Percentiles rank a stretch among this genome's conserved stretches.
phyloP scores from a whole-genome alignment of 2,888 invertebrate species.

The Zaprionus obscuricornis region DNA sequence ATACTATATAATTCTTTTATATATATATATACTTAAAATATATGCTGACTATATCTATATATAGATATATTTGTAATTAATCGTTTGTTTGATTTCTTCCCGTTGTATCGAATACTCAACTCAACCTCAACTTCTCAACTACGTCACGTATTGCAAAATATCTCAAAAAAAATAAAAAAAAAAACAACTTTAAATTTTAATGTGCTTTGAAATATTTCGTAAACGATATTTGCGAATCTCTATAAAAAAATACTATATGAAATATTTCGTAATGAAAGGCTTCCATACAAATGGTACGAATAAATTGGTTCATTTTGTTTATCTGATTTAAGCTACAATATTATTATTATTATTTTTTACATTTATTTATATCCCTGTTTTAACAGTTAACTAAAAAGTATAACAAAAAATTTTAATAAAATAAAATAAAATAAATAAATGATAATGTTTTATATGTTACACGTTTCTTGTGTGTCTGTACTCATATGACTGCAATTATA shows the following conservation, averaged over 20 bases:
- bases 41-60: slow-evolving; percentile 46
- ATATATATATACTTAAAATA: slow-evolving; percentile 27
- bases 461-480: slow-evolving; percentile 58
- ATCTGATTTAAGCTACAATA: slow-evolving; percentile 34
- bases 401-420: slow-evolving; percentile 30
- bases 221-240: slow-evolving; percentile 30
- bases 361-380: slow-evolving; percentile 42
- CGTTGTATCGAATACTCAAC: slow-evolving; percentile 66
- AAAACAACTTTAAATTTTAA: slow-evolving; percentile 55
- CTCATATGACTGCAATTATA: slow-evolving; percentile 41
- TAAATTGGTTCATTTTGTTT: slow-evolving; percentile 78
- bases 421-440: slow-evolving; percentile 30
- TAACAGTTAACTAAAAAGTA: slow-evolving; percentile 23
- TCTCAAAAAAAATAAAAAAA: slow-evolving; percentile 26
- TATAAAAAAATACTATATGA: slow-evolving; percentile 34
- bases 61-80: slow-evolving; percentile 71
- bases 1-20: slow-evolving; percentile 21
- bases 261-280: slow-evolving; percentile 71
- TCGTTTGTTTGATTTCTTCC: slow-evolving; percentile 75
- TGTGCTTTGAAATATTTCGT: slow-evolving; percentile 41
- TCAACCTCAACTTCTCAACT: slow-evolving; percentile 67
- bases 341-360: slow-evolving; percentile 44
- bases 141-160: slow-evolving; percentile 45
- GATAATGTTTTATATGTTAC: slow-evolving; percentile 55
- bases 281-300: slow-evolving; percentile 83